Conservation (phyloP, 2,888 invertebrate species). For the Lithophane socia region DNA sequence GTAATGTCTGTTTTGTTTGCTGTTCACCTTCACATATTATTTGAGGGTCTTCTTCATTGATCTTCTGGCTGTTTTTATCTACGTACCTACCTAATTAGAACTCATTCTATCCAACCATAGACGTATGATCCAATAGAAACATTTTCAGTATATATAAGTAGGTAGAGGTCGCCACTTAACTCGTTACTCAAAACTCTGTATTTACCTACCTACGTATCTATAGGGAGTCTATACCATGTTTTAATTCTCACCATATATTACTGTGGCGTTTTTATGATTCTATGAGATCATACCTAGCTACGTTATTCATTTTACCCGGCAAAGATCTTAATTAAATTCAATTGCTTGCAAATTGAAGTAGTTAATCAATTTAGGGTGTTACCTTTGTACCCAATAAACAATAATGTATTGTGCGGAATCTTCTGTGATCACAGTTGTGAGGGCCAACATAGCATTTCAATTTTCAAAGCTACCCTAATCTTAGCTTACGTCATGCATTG, state of each 20-base stretch:
- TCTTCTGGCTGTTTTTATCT: neutral
- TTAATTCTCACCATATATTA: constrained; percentile 34
- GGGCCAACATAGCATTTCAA: too few relatives aligned
- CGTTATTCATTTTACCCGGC: constrained; percentile 62
- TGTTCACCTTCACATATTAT: constrained; percentile 39
- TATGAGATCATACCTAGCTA: constrained; percentile 62
- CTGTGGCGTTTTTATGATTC: constrained; percentile 52
- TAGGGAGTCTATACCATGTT: constrained; percentile 20
- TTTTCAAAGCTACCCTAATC: constrained; percentile 54
- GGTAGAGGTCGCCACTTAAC: neutral
- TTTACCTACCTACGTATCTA: neutral
- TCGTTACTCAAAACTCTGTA: constrained; percentile 20
- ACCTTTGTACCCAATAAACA: constrained; percentile 31
- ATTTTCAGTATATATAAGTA: neutral
- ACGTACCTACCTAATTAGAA: neutral
- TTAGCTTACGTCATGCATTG: constrained; percentile 70
- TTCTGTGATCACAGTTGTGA: constrained; percentile 15
- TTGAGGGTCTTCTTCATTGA: constrained; percentile 8
- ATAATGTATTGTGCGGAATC: constrained; percentile 3
- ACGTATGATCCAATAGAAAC: neutral
- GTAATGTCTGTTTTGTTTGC: constrained; percentile 28
- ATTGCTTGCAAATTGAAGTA: constrained; percentile 73
- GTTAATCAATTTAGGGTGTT: constrained; percentile 58
- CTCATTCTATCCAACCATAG: neutral
- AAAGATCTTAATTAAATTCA: constrained; percentile 72